Conservation (phyloP, 2,888 invertebrate species). For the Gymnoscelis rufifasciata region DNA sequence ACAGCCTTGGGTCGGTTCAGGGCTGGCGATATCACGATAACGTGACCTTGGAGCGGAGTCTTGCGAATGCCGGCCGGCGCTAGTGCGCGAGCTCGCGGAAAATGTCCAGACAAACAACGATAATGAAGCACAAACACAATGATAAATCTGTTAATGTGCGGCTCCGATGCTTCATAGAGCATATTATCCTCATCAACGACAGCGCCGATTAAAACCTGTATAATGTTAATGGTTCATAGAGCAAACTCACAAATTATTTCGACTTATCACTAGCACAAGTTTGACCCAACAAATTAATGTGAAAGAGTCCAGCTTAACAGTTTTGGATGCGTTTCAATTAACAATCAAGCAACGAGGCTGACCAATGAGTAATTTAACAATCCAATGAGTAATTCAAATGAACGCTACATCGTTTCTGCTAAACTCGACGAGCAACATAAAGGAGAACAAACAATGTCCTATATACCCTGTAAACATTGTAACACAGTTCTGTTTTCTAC, state of each 20-base stretch:
- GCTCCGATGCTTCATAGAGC: conserved; percentile 27
- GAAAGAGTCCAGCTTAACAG: conserved; percentile 37
- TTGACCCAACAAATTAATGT: conserved; percentile 10
- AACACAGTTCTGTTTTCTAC: conserved; percentile 36
- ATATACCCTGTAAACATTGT: conserved; percentile 16
- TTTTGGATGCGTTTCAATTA: conserved; percentile 70
- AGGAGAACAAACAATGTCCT: conserved; percentile 29
- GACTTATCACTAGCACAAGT: background rate
- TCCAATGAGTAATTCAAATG: conserved; percentile 68
- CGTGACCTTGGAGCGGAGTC: conserved; percentile 71
- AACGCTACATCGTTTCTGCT: conserved; percentile 52
- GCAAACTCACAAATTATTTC: no score
- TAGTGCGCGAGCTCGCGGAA: conserved; percentile 64
- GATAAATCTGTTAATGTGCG: conserved; percentile 46
- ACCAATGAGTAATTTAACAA: conserved; percentile 67
- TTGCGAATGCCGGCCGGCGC: conserved; percentile 71
- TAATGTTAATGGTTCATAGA: no score
- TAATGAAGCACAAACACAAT: conserved; percentile 53
- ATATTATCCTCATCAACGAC: conserved; percentile 20
- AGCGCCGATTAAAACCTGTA: background rate
- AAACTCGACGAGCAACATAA: conserved; percentile 33
- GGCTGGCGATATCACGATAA: conserved; percentile 75
- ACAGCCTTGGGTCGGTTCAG: conserved; percentile 62
- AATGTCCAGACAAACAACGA: conserved; percentile 70
- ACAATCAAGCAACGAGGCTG: conserved; percentile 55